Evolutionary conservation across 2,888 invertebrate genomes (phyloP).

Genomic region (Drosophila histrio): DNA sequence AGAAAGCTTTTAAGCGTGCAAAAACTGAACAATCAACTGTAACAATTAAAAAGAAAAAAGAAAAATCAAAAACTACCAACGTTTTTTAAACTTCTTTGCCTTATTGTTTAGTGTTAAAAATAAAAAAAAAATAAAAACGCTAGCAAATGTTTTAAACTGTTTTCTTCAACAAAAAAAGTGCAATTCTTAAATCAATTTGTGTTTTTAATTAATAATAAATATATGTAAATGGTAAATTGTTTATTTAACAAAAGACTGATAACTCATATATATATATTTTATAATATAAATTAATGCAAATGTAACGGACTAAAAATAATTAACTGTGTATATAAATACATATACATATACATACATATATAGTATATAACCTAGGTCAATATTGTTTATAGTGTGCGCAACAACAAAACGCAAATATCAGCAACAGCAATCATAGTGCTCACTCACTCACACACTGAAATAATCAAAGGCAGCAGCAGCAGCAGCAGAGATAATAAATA

Average conservation of each 20-base stretch:
- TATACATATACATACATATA: constrained; percentile 22
- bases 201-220: constrained; percentile 34
- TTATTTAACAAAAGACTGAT: constrained; percentile 61
- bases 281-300: constrained; percentile 20
- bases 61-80: constrained; percentile 8
- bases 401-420: constrained; percentile 42
- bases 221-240: constrained; percentile 8
- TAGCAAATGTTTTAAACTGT: constrained; percentile 28
- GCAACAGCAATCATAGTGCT: constrained; percentile 34
- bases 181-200: constrained; percentile 65
- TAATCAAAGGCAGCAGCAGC: constrained; percentile 39
- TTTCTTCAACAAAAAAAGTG: constrained; percentile 56
- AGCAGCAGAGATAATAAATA: constrained; percentile 46
- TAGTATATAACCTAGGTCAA: constrained; percentile 82
- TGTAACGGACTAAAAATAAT: constrained; percentile 16
- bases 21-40: constrained; percentile 23
- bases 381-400: constrained; percentile 82
- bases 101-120: constrained; percentile 53
- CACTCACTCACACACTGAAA: constrained; percentile 26
- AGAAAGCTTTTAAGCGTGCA: constrained; percentile 59
- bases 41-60: constrained; percentile 6
- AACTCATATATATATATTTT: constrained; percentile 7
- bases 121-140: too few species aligned
- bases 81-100: constrained; percentile 63
- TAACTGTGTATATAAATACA: constrained; percentile 19